Conservation (phyloP, 2,797 vertebrate genomes). For the Aulostomus chinensis region DNA sequence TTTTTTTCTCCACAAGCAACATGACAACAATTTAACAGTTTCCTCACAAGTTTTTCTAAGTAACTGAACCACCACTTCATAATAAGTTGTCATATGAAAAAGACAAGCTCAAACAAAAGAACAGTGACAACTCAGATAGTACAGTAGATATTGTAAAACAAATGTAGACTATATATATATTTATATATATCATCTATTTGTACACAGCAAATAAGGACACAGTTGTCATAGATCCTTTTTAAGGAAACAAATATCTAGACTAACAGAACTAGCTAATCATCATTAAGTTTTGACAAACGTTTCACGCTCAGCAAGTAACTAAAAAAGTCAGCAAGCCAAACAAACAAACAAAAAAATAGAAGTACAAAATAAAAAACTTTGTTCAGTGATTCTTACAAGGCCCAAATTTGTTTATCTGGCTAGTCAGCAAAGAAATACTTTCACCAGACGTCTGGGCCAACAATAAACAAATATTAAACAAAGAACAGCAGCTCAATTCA, state of each 20-base stretch:
- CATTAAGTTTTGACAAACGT: constrained; percentile 99
- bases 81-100: constrained; percentile 99
- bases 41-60: constrained; percentile 99
- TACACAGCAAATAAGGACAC: constrained; percentile 99
- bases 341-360: constrained; percentile 53
- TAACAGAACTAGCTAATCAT: constrained; percentile 99
- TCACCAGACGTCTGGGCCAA: constrained; percentile 77
- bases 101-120: constrained; percentile 99
- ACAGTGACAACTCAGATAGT: constrained; percentile 99
- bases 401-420: constrained; percentile 75
- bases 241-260: constrained; percentile 99
- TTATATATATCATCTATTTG: constrained; percentile 99
- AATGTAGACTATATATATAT: constrained; percentile 99
- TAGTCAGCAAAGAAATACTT: constrained; percentile 65
- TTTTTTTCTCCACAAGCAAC: constrained; percentile 96
- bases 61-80: constrained; percentile 99
- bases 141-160: constrained; percentile 98
- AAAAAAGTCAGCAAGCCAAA: constrained; percentile 86
- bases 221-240: constrained; percentile 98
- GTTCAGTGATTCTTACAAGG: constrained; percentile 83
- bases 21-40: constrained; percentile 99
- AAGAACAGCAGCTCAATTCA: constrained; percentile 88
- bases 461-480: constrained; percentile 79
- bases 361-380: constrained; percentile 57
- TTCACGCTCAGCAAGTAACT: constrained; percentile 98